Evolutionary conservation across 1,140 invertebrate genomes (phyloP), one percentile per base, ranked within the genome.

Genomic region (Sycophila sp.): DNA sequence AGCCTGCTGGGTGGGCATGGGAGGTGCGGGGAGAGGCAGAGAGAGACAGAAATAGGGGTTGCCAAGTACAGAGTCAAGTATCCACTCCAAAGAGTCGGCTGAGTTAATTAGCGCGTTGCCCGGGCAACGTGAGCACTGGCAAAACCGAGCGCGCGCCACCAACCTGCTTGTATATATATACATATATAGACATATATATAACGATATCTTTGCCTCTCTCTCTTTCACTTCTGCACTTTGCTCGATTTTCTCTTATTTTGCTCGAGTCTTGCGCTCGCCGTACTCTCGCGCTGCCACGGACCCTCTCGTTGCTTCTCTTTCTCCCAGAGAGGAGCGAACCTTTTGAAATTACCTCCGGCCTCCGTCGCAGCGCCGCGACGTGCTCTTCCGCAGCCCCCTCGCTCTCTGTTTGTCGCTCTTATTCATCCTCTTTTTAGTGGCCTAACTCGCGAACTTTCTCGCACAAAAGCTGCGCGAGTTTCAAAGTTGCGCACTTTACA

Each of bases 81-180:
- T 81, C 85, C 83, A 85, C 85, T 86, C 79, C 69, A 85, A 83
- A 85, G 83, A 85, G 83, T 81, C 81, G 83, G 82, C 80, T 85
- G 84, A 83, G 83, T 84, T 86, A 85, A 86, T 86, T 85, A 86
- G 82, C 81, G 78, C 79, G 85, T 86, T 86, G 84, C 85, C 77
- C 80, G 40, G 78, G 85, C 83, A 84, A 86, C 85, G 62, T 56
- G 68, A 47, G 38, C 24, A 17, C 68, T 26, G 26, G 58, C 32
- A 40, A 28, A 36, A 40, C 65, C 56, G 58, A n/a, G 36, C 47
- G 13, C 17, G 60, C 40, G 22, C 62, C 32, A 24, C 55, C 42
- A 11, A 2, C 24, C 34, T 28, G 24, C 17, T 13, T 19, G 17
- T 28, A 60, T 59, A 60, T 28, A 58, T 56, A 47, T 38, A 51